Evolutionary conservation across 2,888 invertebrate genomes (phyloP).

Genomic region (Xestia ashworthii): DNA sequence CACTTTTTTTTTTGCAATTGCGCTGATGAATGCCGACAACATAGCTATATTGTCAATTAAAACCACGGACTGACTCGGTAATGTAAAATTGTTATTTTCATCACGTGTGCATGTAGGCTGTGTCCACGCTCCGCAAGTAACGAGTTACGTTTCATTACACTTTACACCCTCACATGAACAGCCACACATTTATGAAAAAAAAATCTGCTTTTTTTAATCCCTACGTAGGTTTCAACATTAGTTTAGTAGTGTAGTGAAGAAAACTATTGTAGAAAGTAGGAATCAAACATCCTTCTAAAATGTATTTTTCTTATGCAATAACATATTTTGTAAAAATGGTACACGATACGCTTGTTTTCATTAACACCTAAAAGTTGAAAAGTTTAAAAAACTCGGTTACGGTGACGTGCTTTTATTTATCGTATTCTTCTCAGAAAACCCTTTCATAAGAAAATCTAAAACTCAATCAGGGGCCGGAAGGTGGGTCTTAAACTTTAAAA

Average conservation of each 20-base stretch:
- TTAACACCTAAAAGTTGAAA: neutral
- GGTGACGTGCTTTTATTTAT: no score
- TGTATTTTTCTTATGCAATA: neutral
- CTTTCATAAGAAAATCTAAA: no score
- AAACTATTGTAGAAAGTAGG: neutral
- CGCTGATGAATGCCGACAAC: constrained; percentile 72
- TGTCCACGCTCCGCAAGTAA: constrained; percentile 60
- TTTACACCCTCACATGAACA: constrained; percentile 57
- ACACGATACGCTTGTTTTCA: neutral
- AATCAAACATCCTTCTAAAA: neutral
- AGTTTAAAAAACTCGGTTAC: no score
- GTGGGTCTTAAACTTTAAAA: no score
- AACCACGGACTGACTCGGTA: constrained; percentile 73
- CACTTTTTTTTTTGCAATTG: constrained; percentile 77
- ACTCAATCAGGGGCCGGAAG: no score
- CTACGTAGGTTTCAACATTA: neutral
- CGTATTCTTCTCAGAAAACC: no score
- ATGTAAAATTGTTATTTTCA: constrained; percentile 82
- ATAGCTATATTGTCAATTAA: constrained; percentile 81
- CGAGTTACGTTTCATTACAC: constrained; percentile 68
- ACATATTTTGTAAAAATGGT: neutral
- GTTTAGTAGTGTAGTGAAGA: neutral
- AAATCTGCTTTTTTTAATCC: neutral
- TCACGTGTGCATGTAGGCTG: constrained; percentile 74
- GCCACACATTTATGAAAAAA: neutral